Evolutionary conservation across 2,113 vertebrate species (phyloP).

Genomic region (Cranoglanis bouderius): DNA sequence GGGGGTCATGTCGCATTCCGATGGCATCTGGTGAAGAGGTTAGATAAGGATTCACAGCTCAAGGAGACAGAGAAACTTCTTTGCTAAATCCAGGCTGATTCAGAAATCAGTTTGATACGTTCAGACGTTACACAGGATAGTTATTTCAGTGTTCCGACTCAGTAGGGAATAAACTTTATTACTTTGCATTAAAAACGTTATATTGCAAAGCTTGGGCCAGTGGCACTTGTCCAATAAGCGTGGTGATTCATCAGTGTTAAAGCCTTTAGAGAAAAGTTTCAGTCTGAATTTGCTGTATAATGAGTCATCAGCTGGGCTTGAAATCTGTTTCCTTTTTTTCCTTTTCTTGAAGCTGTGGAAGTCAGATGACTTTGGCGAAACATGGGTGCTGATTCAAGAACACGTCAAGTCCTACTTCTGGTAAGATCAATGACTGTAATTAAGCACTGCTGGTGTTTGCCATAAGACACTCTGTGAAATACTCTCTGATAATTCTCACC

Average conservation of each 20-base stretch:
- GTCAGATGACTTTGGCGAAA: constrained; percentile 96
- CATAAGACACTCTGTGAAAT: neutral
- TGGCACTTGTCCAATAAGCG: neutral
- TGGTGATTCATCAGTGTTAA: constrained; percentile 28
- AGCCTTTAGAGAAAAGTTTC: neutral
- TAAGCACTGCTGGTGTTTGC: neutral
- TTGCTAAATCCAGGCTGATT: too few species aligned
- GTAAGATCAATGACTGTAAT: constrained; percentile 70
- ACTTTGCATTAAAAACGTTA: constrained; percentile 14
- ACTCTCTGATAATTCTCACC: neutral
- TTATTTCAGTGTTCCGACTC: constrained; percentile 14
- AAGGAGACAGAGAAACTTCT: too few species aligned
- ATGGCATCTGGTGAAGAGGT: too few species aligned
- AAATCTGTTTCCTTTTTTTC: constrained; percentile 9
- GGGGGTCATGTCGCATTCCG: too few species aligned
- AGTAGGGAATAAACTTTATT: constrained; percentile 16
- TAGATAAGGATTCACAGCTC: too few species aligned
- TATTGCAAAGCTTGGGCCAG: constrained; percentile 2
- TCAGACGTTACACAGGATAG: too few species aligned
- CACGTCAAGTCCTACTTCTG: constrained; percentile 95
- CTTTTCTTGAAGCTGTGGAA: constrained; percentile 87
- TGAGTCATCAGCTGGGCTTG: neutral
- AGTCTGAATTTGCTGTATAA: neutral
- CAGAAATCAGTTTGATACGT: too few species aligned
- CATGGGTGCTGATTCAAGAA: constrained; percentile 97